Evolutionary conservation across 1,140 invertebrate genomes (phyloP).

Genomic region (Zaprionus camerounensis): DNA sequence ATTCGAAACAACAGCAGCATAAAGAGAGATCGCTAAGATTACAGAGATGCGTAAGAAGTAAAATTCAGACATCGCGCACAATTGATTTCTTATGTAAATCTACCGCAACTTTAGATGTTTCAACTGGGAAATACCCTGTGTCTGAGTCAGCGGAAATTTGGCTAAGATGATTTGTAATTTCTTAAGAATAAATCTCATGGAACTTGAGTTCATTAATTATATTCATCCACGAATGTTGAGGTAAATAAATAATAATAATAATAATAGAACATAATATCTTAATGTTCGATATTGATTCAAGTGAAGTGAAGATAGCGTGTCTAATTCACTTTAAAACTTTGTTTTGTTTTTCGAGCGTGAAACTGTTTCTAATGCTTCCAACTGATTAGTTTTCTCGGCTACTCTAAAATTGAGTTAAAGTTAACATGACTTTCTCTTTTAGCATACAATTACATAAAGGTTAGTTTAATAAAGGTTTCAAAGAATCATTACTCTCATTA

Average conservation of each 20-base stretch:
- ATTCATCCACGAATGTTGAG: no score
- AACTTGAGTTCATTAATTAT: no score
- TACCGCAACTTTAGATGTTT: not conserved
- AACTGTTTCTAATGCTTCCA: not conserved
- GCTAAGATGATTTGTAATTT: not conserved
- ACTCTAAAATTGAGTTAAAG: not conserved
- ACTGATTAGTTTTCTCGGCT: not conserved
- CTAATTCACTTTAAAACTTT: not conserved
- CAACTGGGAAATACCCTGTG: constrained; percentile 1
- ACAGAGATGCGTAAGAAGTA: not conserved
- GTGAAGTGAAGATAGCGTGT: not conserved
- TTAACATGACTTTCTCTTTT: not conserved
- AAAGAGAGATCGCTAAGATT: not conserved
- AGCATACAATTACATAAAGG: not conserved
- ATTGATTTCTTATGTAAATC: not conserved
- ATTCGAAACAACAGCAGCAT: not conserved
- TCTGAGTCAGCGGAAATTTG: not conserved
- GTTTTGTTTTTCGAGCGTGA: no score
- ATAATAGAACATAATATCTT: no score
- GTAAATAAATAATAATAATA: no score
- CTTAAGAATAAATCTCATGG: not conserved
- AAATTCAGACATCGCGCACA: not conserved
- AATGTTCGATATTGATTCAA: not conserved
- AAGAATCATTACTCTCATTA: no score
- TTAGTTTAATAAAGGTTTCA: no score